A percentile compares a stretch with the other conserved stretches of the same genome.
Conservation (phyloP, 2,113 vertebrate genomes). For the Cygnus buccinator region DNA sequence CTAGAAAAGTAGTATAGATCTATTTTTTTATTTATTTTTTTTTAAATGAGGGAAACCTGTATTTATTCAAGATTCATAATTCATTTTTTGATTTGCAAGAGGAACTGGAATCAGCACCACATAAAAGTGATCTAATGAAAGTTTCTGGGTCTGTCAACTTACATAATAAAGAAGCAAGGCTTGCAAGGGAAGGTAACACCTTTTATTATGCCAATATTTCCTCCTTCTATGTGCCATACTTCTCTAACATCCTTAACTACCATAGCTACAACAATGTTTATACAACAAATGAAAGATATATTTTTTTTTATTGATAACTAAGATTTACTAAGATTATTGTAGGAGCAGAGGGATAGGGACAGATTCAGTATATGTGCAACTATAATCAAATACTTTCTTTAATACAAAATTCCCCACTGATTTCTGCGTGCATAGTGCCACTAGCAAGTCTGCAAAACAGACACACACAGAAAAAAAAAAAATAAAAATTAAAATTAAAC, state of each 20-base stretch:
- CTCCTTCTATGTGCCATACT: neutral
- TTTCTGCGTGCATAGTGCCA: neutral
- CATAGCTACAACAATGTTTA: constrained; percentile 5
- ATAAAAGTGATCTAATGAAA: neutral
- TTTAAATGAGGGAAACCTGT: neutral
- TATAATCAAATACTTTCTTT: neutral
- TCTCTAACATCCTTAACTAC: neutral
- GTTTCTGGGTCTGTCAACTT: neutral
- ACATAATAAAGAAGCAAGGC: neutral
- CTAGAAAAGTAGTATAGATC: neutral
- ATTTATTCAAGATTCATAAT: neutral
- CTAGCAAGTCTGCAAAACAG: neutral
- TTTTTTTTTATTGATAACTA: neutral
- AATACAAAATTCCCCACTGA: neutral
- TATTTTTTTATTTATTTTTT: neutral
- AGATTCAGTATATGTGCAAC: neutral
- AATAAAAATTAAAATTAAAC: neutral
- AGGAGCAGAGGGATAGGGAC: neutral
- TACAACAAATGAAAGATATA: neutral
- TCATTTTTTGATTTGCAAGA: neutral
- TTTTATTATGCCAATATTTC: neutral
- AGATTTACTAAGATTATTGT: neutral
- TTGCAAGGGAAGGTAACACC: neutral
- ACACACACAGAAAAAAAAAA: neutral
- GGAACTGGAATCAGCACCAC: neutral